Evolutionary conservation across 2,888 invertebrate genomes (phyloP).

Genomic region (Meiosimyza platycephala): DNA sequence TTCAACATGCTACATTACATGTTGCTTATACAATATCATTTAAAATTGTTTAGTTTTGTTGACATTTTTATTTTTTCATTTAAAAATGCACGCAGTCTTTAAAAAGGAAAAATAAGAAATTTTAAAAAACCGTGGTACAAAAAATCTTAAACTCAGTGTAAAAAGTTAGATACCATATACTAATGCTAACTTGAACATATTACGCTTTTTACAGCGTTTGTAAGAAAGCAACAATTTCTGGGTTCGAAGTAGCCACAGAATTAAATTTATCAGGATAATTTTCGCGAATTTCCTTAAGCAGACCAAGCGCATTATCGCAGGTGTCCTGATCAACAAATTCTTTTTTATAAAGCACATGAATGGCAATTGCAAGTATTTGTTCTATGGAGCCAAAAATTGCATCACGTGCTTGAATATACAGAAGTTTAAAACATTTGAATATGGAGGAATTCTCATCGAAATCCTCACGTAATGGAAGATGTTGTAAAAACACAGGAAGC

Average conservation of each 20-base stretch:
- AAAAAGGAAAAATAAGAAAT: slow-evolving; percentile 23
- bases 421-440: slow-evolving; percentile 73
- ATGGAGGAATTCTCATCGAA: slow-evolving; percentile 79
- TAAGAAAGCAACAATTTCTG: slow-evolving; percentile 59
- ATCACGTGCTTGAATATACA: slow-evolving; percentile 74
- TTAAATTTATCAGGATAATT: slow-evolving; percentile 72
- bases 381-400: slow-evolving; percentile 70
- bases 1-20: slow-evolving; percentile 17
- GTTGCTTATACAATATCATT: slow-evolving; percentile 15
- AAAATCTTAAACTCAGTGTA: not conserved
- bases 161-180: not conserved
- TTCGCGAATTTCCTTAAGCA: slow-evolving; percentile 70
- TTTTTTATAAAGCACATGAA: slow-evolving; percentile 71
- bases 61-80: slow-evolving; percentile 25
- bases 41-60: slow-evolving; percentile 16
- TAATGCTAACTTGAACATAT: not conserved
- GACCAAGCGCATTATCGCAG: slow-evolving; percentile 65
- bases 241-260: slow-evolving; percentile 63
- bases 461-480: slow-evolving; percentile 80
- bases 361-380: slow-evolving; percentile 70
- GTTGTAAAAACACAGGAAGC: slow-evolving; percentile 76
- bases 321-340: slow-evolving; percentile 65
- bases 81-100: slow-evolving; percentile 42
- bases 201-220: slow-evolving; percentile 54
- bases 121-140: slow-evolving; percentile 16